Evolutionary conservation across 2,113 vertebrate species (phyloP), one percentile per base, ranked within the genome.

Genomic region (Pampusana beccarii): DNA sequence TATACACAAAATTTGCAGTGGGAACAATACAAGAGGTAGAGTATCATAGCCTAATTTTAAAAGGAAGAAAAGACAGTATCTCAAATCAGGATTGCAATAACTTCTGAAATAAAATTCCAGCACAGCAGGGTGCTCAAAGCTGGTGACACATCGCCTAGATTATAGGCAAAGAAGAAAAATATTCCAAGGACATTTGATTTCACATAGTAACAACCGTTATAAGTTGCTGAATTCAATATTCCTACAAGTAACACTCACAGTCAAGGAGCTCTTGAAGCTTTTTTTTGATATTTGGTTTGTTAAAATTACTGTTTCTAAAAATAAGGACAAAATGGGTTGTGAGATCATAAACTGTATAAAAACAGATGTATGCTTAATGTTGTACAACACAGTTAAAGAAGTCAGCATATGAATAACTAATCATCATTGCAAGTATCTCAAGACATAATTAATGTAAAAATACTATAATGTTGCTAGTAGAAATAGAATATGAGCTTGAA

Each of bases 341-440:
- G 91, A 80, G 51, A 72, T 79, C 66, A 91, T 79, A 95, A 96
- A 81, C 65, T 7, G 0, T 16, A 36, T 54, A 73, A 89, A 92
- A 92, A 29, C 33, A 95, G 62, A 72, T 50, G 26, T 48, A 71
- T 44, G 25, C 31, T 54, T 95, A 89, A 93, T 84, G 70, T 87
- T 92, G 57, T 75, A 79, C 62, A 65, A 88, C 57, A 81, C 28
- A 48, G 80, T 79, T 91, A 92, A 94, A 90, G 46, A 80, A 94
- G 86, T 75, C 84, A 93, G 53, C 80, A 72, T 81, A 72, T 87
- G 75, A 95, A 89, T 57, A 87, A 88, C 67, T 88, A 88, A 96
- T 90, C 38, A 78, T 79, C 58, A 56, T 20, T 14, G 1, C 36
- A 93, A 91, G 26, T 72, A 48, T 62, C 29, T 69, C 57, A 91